Percentiles rank a stretch among this genome's conserved stretches.
These are phyloP conservation scores for Acanthosepion pharaonis DNA, from an alignment of 2,888 invertebrate genomes.

Conservation along the genomic window DNA sequence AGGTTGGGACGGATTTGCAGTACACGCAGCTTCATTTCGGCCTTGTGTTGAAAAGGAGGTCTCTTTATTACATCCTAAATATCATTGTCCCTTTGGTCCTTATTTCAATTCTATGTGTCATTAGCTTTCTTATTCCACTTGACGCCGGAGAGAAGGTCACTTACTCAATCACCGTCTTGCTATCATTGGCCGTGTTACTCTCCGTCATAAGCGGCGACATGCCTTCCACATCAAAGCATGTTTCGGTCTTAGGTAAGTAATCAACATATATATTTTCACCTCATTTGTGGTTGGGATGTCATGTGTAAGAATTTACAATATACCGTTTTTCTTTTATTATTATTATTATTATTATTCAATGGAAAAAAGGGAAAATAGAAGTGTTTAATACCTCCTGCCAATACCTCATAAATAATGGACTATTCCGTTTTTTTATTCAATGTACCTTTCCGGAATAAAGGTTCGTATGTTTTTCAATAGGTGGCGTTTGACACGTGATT, in stretches of 20 bases:
- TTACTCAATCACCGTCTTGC: constrained; percentile 56
- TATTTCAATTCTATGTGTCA: constrained; percentile 54
- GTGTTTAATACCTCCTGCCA: too few relatives aligned
- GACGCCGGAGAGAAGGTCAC: constrained; percentile 57
- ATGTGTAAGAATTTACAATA: too few relatives aligned
- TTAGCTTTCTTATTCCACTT: constrained; percentile 55
- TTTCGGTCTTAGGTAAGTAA: constrained; percentile 54
- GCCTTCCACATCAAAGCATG: constrained; percentile 55
- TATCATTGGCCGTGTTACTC: constrained; percentile 57
- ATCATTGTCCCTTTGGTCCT: constrained; percentile 56
- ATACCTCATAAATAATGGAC: too few relatives aligned
- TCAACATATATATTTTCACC: not conserved
- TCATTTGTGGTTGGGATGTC: not conserved
- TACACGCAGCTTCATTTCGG: constrained; percentile 48
- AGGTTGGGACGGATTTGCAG: constrained; percentile 25
- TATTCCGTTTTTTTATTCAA: too few relatives aligned
- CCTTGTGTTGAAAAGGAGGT: constrained; percentile 50
- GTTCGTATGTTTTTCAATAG: too few relatives aligned
- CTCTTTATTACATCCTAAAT: constrained; percentile 52
- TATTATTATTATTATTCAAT: too few relatives aligned
- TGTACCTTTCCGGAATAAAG: too few relatives aligned
- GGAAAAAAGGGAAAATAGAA: too few relatives aligned
- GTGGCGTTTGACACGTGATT: too few relatives aligned
- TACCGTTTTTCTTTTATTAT: too few relatives aligned
- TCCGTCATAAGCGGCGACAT: constrained; percentile 56